Conservation (phyloP, 2,888 invertebrate genomes). For the Tenthredo mesomela region DNA sequence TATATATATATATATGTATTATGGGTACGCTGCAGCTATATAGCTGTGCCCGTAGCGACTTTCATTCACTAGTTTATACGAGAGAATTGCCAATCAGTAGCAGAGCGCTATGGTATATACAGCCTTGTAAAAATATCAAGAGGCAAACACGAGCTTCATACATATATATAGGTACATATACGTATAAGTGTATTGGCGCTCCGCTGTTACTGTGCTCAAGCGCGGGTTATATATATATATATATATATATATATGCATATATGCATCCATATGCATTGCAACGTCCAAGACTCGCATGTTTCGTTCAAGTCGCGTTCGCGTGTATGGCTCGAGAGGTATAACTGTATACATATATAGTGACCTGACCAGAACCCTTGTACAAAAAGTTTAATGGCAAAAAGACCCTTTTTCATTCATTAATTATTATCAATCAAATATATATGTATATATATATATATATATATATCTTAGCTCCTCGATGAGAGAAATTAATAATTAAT, state of each 20-base stretch:
- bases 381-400: conserved; percentile 20
- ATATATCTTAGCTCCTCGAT: conserved; percentile 16
- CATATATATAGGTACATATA: neutral
- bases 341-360: too few relatives aligned
- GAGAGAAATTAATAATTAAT: conserved; percentile 31
- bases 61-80: conserved; percentile 15
- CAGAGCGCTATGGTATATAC: neutral
- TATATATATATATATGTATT: neutral
- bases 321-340: neutral
- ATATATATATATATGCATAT: neutral
- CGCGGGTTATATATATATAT: neutral
- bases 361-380: neutral
- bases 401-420: conserved; percentile 15
- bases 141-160: conserved; percentile 5
- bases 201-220: too few relatives aligned
- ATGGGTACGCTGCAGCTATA: neutral
- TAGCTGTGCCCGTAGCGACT: neutral
- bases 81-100: conserved; percentile 37
- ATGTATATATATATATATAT: neutral
- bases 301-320: neutral
- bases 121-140: conserved; percentile 32
- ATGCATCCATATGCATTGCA: neutral
- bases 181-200: neutral
- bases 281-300: too few relatives aligned
- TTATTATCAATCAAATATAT: conserved; percentile 34